These are phyloP conservation scores for Acanthococcus lagerstroemiae DNA, from an alignment of 2,888 invertebrate genomes.

Conservation along the genomic window DNA sequence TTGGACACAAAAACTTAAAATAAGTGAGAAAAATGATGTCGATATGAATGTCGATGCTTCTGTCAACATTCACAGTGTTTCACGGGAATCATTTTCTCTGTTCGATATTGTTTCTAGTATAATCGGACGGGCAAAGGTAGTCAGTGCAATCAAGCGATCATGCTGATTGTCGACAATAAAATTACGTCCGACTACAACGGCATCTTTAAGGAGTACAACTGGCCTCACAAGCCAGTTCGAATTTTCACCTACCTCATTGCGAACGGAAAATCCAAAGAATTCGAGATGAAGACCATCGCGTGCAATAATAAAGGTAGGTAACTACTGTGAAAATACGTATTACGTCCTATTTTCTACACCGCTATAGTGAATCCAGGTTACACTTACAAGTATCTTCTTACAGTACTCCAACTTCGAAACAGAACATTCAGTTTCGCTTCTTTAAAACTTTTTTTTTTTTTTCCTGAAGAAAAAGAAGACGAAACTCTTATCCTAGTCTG, in stretches of 20 bases:
- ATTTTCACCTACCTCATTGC: slow-evolving; percentile 95
- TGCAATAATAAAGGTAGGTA: slow-evolving; percentile 86
- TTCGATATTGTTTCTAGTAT: slow-evolving; percentile 48
- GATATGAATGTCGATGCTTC: background rate
- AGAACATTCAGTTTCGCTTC: too few relatives aligned
- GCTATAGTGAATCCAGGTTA: too few relatives aligned
- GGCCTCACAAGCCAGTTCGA: slow-evolving; percentile 86
- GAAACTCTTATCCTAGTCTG: too few relatives aligned
- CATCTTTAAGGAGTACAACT: slow-evolving; percentile 71
- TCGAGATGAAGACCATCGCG: slow-evolving; percentile 86
- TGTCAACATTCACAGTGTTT: background rate
- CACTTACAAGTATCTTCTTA: background rate
- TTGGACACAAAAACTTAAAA: too few relatives aligned
- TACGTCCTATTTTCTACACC: background rate
- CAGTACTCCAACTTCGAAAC: background rate
- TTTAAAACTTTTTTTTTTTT: too few relatives aligned
- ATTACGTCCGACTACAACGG: slow-evolving; percentile 48
- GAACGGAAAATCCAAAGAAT: slow-evolving; percentile 76
- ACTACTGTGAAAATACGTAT: background rate
- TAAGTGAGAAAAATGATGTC: too few relatives aligned
- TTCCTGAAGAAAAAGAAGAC: too few relatives aligned
- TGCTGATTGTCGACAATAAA: slow-evolving; percentile 73
- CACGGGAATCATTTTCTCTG: background rate
- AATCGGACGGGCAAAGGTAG: slow-evolving; percentile 75
- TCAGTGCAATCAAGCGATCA: slow-evolving; percentile 96